Evolutionary conservation across 2,797 vertebrate species (phyloP), one percentile per base, ranked within the genome.

Genomic region (Sibirionetta formosa): DNA sequence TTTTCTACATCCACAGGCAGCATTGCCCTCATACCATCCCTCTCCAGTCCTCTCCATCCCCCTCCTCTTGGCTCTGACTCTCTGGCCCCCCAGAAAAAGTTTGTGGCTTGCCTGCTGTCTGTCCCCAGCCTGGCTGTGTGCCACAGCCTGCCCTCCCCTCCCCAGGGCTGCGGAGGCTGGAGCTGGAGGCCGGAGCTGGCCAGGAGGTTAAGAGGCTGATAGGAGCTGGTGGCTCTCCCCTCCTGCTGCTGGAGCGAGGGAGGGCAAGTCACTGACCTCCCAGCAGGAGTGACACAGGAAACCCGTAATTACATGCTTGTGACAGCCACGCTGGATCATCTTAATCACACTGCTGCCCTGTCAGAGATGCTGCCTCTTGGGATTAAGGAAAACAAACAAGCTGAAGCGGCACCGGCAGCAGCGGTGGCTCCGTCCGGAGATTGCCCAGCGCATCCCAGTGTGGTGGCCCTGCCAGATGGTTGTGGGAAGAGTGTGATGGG

Each of bases 211-310:
- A 76, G 82, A 91, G 70, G 61, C 92, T 95, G 54, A 94, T 88
- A 88, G 95, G 90, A 85, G 61, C 57, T 89, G 69, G 78, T 2
- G 0, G 79, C 65, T 1, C 1, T 89, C 65, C 86, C 26, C 58
- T 96, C 86, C 88, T 8, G 40, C 75, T 89, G 78, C 86, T 48
- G 75, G 88, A 93, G 94, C 38, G 75, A 95, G 93, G 90, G 96
- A 97, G 95, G 72, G 96, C 87, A 91, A 97, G 95, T 96, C 88
- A 79, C 88, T 97, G 96, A 97, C 95, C 97, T 97, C 95, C 80
- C 92, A 96, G 95, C 90, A 96, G 97, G 97, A 97, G 95, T 97
- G 95, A 97, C 94, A 96, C 97, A 96, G 97, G 97, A 97, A 97
- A 95, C 94, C 76, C 71, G 5, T 97, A 97, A 97, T 97, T 97